phyloP scores from a whole-genome alignment of 2,888 invertebrate species.

The Scelioninae gen. 2 region DNA sequence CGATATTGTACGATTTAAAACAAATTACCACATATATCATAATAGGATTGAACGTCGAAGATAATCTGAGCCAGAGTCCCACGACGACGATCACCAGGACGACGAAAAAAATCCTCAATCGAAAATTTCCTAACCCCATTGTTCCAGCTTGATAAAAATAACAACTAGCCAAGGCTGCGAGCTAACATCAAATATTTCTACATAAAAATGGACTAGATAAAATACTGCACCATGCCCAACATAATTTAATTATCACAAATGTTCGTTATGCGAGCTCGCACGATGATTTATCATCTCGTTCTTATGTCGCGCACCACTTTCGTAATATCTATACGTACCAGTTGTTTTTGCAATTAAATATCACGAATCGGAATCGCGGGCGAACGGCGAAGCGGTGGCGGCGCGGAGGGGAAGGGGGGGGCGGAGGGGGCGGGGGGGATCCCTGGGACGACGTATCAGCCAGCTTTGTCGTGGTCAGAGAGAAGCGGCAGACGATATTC shows the following conservation, averaged over 20 bases:
- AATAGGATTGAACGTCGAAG: constrained; percentile 41
- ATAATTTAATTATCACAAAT: constrained; percentile 33
- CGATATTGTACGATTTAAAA: background rate
- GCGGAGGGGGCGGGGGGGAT: too few species aligned
- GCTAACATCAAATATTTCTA: constrained; percentile 16
- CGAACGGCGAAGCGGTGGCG: constrained; percentile 16
- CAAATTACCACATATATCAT: constrained; percentile 57
- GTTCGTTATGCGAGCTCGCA: constrained; percentile 9
- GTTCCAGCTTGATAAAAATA: constrained; percentile 6
- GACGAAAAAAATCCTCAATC: constrained; percentile 50
- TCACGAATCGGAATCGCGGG: constrained; percentile 22
- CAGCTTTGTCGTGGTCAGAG: constrained; percentile 58
- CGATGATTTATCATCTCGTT: constrained; percentile 44
- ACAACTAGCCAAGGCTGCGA: background rate
- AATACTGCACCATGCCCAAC: constrained; percentile 41
- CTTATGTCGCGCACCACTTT: constrained; percentile 33
- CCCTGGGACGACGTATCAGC: too few species aligned
- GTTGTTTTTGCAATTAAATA: constrained; percentile 37
- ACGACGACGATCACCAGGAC: constrained; percentile 43
- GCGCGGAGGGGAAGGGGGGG: too few species aligned
- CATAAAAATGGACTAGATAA: constrained; percentile 43
- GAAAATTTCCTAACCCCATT: constrained; percentile 60
- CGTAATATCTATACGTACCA: constrained; percentile 22
- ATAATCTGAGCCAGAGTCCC: constrained; percentile 48
- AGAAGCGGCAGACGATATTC: constrained; percentile 67